Percentiles rank a stretch among this genome's conserved stretches.
These are phyloP conservation scores for Idaea straminata DNA, from an alignment of 2,888 invertebrate species.

Conservation along the genomic window DNA sequence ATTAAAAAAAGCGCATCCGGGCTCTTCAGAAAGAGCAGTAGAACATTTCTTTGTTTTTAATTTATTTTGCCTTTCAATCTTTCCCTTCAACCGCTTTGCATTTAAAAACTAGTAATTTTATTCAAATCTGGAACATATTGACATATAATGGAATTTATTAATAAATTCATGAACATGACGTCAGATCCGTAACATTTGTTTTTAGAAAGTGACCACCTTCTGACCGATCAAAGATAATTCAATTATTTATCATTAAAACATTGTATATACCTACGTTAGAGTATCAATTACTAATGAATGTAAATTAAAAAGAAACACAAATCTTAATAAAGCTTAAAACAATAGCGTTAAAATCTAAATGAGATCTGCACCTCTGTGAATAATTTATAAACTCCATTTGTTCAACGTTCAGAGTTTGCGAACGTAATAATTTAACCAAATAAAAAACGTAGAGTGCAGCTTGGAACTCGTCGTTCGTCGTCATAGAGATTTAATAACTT, in stretches of 20 bases:
- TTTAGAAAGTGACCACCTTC: no score
- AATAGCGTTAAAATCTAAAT: conserved; percentile 1
- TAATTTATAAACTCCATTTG: background rate
- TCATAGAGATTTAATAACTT: background rate
- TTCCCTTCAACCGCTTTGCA: no score
- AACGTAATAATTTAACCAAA: conserved; percentile 29
- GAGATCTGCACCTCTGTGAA: conserved; percentile 1
- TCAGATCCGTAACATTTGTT: no score
- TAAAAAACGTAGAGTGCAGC: conserved; percentile 22
- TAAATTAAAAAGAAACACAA: background rate
- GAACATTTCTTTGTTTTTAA: no score
- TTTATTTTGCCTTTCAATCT: no score
- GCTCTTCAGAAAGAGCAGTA: no score
- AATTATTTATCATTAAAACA: background rate
- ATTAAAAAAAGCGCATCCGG: no score
- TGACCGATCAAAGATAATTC: no score
- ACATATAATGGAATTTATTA: no score
- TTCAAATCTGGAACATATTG: no score
- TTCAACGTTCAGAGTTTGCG: conserved; percentile 4
- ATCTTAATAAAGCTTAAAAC: background rate
- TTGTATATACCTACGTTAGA: background rate
- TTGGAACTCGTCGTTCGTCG: conserved; percentile 6
- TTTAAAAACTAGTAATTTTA: no score
- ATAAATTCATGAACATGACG: no score
- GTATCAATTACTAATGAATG: background rate